Evolutionary conservation across 2,113 vertebrate genomes (phyloP).

Genomic region (Rhegmatorhina hoffmannsi): DNA sequence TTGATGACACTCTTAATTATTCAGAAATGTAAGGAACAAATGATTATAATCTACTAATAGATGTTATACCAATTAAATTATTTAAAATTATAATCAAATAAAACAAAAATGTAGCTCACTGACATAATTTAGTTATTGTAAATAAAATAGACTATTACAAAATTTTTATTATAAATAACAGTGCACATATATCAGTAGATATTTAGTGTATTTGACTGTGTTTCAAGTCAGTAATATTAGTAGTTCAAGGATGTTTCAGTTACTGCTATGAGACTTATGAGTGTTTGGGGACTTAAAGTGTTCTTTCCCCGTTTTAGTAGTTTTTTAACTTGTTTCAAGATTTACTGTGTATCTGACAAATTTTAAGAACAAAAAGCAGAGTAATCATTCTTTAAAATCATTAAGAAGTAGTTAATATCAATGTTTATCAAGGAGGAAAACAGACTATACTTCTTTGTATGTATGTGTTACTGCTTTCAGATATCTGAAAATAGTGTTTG

Average conservation of each 20-base stretch:
- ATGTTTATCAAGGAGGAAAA: neutral
- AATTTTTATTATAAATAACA: neutral
- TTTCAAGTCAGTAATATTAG: neutral
- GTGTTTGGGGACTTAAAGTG: neutral
- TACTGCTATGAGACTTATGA: neutral
- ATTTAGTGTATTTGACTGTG: neutral
- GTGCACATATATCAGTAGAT: neutral
- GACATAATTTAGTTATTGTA: neutral
- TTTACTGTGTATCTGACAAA: neutral
- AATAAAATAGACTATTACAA: neutral
- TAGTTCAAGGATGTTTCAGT: neutral
- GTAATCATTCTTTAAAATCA: neutral
- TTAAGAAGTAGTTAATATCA: neutral
- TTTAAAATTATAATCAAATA: neutral
- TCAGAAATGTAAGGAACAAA: neutral
- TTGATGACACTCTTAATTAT: neutral
- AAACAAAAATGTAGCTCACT: neutral
- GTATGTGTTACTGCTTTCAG: neutral
- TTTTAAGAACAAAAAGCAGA: neutral
- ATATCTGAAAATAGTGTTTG: constrained; percentile 48
- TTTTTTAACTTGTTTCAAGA: neutral
- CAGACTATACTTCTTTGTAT: neutral
- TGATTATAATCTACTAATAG: neutral
- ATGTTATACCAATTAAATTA: neutral
- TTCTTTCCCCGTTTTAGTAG: neutral